A percentile compares a stretch with the other conserved stretches of the same genome.
Conservation (phyloP, 2,888 invertebrate species). For the Oxyscelio sp. region DNA sequence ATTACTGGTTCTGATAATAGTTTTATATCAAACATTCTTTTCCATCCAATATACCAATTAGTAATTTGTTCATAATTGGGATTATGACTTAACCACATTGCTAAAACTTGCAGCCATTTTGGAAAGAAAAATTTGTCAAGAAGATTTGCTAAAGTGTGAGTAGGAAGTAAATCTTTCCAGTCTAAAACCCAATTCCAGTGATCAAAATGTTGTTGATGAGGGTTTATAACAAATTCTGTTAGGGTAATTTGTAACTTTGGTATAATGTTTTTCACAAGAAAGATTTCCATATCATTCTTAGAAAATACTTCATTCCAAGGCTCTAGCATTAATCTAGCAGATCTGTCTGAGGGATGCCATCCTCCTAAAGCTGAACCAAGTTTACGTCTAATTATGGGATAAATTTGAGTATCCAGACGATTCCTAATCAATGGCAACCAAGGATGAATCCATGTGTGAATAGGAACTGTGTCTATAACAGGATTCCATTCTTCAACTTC, state of each 20-base stretch:
- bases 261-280: conserved; percentile 95
- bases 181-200: conserved; percentile 98
- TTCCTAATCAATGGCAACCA: conserved; percentile 96
- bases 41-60: conserved; percentile 93
- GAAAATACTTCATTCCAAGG: conserved; percentile 96
- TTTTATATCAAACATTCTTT: conserved; percentile 90
- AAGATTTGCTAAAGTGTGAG: conserved; percentile 93
- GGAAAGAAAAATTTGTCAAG: conserved; percentile 97
- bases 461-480: conserved; percentile 96
- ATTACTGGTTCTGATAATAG: conserved; percentile 90
- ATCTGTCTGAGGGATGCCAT: conserved; percentile 98
- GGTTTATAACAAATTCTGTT: conserved; percentile 92
- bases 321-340: conserved; percentile 96
- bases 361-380: conserved; percentile 95
- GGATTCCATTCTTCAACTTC: conserved; percentile 98
- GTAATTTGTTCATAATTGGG: conserved; percentile 97
- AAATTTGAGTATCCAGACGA: conserved; percentile 91
- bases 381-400: conserved; percentile 97
- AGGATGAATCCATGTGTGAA: conserved; percentile 99
- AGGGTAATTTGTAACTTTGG: conserved; percentile 94
- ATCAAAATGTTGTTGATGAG: conserved; percentile 93
- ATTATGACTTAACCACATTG: conserved; percentile 96
- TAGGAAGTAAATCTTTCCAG: conserved; percentile 96
- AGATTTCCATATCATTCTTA: conserved; percentile 93
- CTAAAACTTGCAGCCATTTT: conserved; percentile 95